Conservation (phyloP, 2,797 vertebrate species). For the Octomys mimax region DNA sequence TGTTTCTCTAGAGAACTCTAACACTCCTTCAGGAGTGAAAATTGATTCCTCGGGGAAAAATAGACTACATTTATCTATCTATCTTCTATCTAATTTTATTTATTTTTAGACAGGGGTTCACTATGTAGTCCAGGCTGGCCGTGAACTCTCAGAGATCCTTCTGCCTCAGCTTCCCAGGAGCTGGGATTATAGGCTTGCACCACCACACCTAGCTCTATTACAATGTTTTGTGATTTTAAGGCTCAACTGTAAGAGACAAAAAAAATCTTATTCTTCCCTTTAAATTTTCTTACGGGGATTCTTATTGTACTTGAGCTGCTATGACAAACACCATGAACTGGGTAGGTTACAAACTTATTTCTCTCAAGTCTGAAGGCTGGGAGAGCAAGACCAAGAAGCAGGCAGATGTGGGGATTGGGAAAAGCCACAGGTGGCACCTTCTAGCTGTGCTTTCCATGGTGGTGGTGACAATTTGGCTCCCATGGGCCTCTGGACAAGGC, state of each 20-base stretch:
- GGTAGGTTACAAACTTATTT: neutral
- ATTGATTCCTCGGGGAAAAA: neutral
- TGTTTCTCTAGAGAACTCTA: neutral
- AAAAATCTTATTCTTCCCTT: neutral
- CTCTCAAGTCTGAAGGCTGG: neutral
- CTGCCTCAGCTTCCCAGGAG: neutral
- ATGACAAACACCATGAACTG: neutral
- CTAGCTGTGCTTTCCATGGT: neutral
- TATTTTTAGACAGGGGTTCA: too few species aligned
- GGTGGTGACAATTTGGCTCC: neutral
- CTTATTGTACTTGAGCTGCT: neutral
- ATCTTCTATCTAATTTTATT: too few species aligned
- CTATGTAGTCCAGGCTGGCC: neutral
- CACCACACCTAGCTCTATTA: neutral
- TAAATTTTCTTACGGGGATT: neutral
- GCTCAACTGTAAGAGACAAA: neutral
- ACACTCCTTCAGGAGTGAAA: neutral
- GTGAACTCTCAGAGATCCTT: neutral
- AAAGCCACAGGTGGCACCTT: neutral
- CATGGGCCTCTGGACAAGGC: neutral
- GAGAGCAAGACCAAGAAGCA: neutral
- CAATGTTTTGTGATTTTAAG: neutral
- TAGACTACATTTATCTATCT: neutral
- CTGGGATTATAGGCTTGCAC: neutral
- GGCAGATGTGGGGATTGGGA: neutral